Base-by-base conservation (phyloP, 1,140 invertebrate genomes). In the Trichomalopsis sarcophagae region DNA sequence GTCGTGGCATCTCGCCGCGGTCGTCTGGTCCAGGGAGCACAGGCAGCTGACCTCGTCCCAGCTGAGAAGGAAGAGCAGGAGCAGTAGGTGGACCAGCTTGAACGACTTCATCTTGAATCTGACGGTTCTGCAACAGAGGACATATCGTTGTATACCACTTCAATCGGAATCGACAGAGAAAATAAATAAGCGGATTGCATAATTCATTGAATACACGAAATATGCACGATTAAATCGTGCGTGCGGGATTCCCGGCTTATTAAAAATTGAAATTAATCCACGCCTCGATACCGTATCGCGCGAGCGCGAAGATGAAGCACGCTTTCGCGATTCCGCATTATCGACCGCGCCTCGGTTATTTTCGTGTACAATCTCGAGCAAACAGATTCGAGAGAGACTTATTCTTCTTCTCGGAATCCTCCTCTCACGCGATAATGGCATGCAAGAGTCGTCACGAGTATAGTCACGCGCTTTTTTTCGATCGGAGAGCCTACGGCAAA, bases 21-120 rank as follows among this genome's bases (percentile, higher is more conserved):
- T 88, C 2, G 81, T 85, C 78, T 89, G 89, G 23, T 89, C 62
- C 33, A 89, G 9, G 4, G 23, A 74, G 81, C 92, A 93, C 0
- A 87, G 83, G 5, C 88, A 90, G n/a, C 87, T 81, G 14, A 84
- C 82, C 50, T 71, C 62, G 71, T 84, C 84, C 74, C 81, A 89
- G 17, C 82, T 84, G 23, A 85, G 71, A 44, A 91, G 78, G 66
- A 91, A 83, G 30, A 88, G 68, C 55, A 91, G 76, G 11, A 92
- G 81, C 11, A 90, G 81, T 80, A 90, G 62, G 73, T 86, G 76
- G 69, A 47, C 66, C 17, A 84, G 14, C 36, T 85, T 36, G 6
- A 33, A 80, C 36, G 86, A 84, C 86, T 87, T 86, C 91, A 92
- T 92, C 27, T 90, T 90, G 73, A 13, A 79, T 89, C 87, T 84